These are phyloP conservation scores for Poeciliopsis occidentalis DNA, from an alignment of 2,113 vertebrate genomes.

Conservation along the genomic window DNA sequence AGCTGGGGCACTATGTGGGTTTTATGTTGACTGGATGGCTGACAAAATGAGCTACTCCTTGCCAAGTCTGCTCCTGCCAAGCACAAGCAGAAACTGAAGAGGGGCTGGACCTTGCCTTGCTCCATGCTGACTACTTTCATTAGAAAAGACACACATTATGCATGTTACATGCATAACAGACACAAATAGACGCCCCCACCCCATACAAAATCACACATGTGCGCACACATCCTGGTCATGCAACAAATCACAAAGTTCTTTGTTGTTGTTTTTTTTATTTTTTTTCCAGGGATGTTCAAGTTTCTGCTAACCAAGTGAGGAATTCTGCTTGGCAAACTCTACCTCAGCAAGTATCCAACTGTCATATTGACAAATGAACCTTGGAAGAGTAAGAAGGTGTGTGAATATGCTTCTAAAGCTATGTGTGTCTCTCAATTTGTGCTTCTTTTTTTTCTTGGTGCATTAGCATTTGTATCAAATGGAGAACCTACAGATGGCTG, in stretches of 20 bases:
- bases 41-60: constrained; percentile 65
- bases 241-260: constrained; percentile 13
- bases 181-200: constrained; percentile 1
- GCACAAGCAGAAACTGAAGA: constrained; percentile 62
- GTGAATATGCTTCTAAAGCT: constrained; percentile 49
- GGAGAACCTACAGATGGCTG: constrained; percentile 53
- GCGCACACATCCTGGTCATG: constrained; percentile 11
- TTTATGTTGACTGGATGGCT: constrained; percentile 73
- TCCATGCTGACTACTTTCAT: constrained; percentile 62
- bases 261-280: constrained; percentile 46
- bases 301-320: constrained; percentile 58
- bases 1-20: constrained; percentile 33
- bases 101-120: constrained; percentile 57
- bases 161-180: constrained; percentile 13
- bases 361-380: constrained; percentile 80
- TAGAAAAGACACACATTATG: constrained; percentile 51
- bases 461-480: constrained; percentile 19
- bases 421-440: constrained; percentile 40
- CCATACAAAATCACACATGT: neutral
- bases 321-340: constrained; percentile 73
- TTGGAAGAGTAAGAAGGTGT: constrained; percentile 65
- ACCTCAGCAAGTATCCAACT: constrained; percentile 73
- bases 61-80: constrained; percentile 66
- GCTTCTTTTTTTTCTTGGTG: constrained; percentile 16
- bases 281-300: constrained; percentile 66